Base-by-base conservation (phyloP, 92 coral and sea anemone genomes). In the Palythoa heliodiscus region DNA sequence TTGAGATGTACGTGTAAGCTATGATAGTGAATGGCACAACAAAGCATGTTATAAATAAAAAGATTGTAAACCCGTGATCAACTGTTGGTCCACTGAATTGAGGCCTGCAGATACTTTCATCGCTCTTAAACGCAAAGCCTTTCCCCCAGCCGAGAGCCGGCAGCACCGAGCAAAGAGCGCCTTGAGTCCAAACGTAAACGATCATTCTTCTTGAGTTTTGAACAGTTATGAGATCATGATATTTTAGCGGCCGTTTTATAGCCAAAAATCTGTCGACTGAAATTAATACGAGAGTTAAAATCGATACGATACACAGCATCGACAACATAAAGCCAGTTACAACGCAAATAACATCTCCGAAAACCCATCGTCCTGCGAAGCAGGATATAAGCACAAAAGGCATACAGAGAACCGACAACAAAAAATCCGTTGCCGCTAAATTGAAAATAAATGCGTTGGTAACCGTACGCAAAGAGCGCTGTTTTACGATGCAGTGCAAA, bases 91-190 rank as follows among this genome's bases (percentile, higher is more conserved):
- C 89, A 15, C 92, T 93, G 48, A 94, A 90, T 19, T 91, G 79
- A 16, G 98, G 98, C 66, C 98, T 88, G 53, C 98, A 94, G 58
- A 92, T 92, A 29, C 88, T 92, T 40, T 94, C 98, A 14, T 88
- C 88, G 47, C 70, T 53, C 8, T 87, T 80, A 67, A 71, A 94
- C 1, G 39, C 78, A 50, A 92, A 94, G 2, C 98, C 98, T 16
- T 72, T 74, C 13, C 98, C 98, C 98, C 98, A 94, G 22, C 98
- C 98, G 7, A 94, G 84, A 0, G 91, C 91, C 2, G 98, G 98
- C 38, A 94, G 80, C 19, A 87, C 86, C 4, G 98, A 90, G 74
- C 95, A 94, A 4, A 90, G 48, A 0, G 83, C 91, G 0, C 92
- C 95, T n/a, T 90, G 93, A 4, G 80, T 3, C 98, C 98, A 94